Conservation (phyloP, 2,888 invertebrate species). For the Cremastinae sp. region DNA sequence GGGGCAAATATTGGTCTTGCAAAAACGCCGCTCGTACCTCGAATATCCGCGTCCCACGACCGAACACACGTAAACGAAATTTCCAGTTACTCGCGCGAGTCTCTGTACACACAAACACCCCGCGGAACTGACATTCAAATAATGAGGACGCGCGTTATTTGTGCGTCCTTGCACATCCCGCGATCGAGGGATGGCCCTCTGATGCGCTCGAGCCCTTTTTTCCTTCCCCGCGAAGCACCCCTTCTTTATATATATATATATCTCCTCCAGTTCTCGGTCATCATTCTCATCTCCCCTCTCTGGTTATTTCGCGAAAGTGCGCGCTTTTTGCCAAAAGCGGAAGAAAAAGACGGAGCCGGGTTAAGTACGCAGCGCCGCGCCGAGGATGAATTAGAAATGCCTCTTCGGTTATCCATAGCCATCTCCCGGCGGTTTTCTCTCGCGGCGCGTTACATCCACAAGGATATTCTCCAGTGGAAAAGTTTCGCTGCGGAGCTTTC, state of each 20-base stretch:
- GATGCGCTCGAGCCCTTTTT: no score
- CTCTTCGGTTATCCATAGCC: constrained; percentile 22
- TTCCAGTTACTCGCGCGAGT: constrained; percentile 1
- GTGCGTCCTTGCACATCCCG: no score
- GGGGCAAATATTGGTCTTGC: constrained; percentile 52
- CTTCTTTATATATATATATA: no score
- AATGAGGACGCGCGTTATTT: no score
- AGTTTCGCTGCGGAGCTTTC: constrained; percentile 47
- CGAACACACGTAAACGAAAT: background rate
- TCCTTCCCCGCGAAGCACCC: no score
- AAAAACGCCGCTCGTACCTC: constrained; percentile 29
- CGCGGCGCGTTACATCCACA: background rate
- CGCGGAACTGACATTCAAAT: no score
- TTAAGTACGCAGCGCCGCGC: constrained; percentile 9
- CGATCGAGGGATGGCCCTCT: no score
- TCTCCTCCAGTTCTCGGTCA: no score
- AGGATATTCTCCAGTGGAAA: constrained; percentile 28
- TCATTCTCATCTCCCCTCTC: no score
- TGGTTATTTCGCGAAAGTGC: no score
- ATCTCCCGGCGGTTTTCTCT: constrained; percentile 18
- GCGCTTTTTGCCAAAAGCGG: background rate
- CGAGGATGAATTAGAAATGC: constrained; percentile 48
- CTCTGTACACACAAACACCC: background rate
- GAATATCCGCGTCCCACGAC: background rate
- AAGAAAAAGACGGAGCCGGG: background rate